These are phyloP conservation scores for Apocheima hispidaria DNA, from an alignment of 2,888 invertebrate species.

Conservation along the genomic window DNA sequence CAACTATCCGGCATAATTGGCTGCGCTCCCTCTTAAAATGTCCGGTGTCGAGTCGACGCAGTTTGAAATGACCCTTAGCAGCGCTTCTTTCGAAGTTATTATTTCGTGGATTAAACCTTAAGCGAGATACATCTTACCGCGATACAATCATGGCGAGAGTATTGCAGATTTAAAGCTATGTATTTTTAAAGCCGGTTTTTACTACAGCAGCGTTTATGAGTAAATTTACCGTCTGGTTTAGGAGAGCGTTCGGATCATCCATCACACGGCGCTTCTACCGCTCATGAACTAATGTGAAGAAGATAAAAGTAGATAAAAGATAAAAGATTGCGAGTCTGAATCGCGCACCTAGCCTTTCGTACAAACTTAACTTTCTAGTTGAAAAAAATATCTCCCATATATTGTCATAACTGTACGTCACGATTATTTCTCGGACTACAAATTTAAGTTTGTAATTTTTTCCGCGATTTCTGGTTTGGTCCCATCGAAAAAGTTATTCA, in stretches of 20 bases:
- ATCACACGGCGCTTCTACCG: background rate
- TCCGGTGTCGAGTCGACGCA: background rate
- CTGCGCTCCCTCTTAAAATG: background rate
- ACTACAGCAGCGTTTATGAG: background rate
- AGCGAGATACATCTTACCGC: background rate
- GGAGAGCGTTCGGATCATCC: background rate
- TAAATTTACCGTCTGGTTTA: background rate
- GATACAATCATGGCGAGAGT: slow-evolving; percentile 7
- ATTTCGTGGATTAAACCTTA: slow-evolving; percentile 9
- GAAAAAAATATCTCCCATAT: too few relatives aligned
- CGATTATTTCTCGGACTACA: too few relatives aligned
- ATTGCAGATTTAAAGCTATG: background rate
- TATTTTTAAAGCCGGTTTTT: slow-evolving; percentile 9
- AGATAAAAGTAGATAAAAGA: too few relatives aligned
- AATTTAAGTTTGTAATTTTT: too few relatives aligned
- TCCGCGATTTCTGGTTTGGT: too few relatives aligned
- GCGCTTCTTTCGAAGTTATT: slow-evolving; percentile 9
- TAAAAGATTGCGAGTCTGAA: too few relatives aligned
- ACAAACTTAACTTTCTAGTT: too few relatives aligned
- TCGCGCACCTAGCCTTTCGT: too few relatives aligned
- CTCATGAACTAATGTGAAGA: background rate
- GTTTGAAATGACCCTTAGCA: background rate
- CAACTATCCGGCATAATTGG: too few relatives aligned
- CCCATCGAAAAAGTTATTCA: too few relatives aligned
- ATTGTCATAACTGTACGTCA: too few relatives aligned